These are phyloP conservation scores for Minunthozetes semirufus DNA, from an alignment of 2,888 invertebrate species.

Conservation along the genomic window DNA sequence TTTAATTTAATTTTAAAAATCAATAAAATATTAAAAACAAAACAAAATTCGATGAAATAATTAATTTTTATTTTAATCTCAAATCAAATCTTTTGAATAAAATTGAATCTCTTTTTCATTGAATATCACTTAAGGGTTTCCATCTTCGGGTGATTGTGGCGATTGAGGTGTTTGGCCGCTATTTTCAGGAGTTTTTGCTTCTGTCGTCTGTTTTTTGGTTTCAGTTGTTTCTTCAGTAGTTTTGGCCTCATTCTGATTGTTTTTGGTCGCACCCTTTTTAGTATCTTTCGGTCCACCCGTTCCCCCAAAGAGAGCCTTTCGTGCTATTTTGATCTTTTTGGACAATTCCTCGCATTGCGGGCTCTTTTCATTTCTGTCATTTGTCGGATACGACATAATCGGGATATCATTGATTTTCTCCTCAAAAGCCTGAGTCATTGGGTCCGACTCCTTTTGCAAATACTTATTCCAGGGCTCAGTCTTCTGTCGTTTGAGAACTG, in stretches of 20 bases:
- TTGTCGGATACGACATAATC: not conserved
- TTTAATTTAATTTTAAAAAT: too few relatives aligned
- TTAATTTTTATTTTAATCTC: not conserved
- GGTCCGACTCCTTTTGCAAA: not conserved
- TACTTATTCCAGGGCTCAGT: not conserved
- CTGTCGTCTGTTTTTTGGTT: too few relatives aligned
- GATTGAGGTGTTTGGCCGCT: too few relatives aligned
- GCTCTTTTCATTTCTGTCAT: conserved; percentile 1
- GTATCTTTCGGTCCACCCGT: not conserved
- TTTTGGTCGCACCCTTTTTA: not conserved
- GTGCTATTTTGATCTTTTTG: not conserved
- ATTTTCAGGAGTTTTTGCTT: too few relatives aligned
- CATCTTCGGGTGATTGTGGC: too few relatives aligned
- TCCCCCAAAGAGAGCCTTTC: not conserved
- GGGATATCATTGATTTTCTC: conserved; percentile 3
- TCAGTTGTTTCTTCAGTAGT: not conserved
- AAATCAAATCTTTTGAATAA: not conserved
- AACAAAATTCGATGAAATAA: too few relatives aligned
- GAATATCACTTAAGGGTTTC: too few relatives aligned
- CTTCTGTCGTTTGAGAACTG: not conserved
- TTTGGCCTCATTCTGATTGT: not conserved
- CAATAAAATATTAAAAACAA: too few relatives aligned
- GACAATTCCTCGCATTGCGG: conserved; percentile 14
- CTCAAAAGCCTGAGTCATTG: not conserved
- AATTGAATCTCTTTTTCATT: too few relatives aligned